Conservation (phyloP, 2,888 invertebrate genomes). For the Mallateleia sp. region DNA sequence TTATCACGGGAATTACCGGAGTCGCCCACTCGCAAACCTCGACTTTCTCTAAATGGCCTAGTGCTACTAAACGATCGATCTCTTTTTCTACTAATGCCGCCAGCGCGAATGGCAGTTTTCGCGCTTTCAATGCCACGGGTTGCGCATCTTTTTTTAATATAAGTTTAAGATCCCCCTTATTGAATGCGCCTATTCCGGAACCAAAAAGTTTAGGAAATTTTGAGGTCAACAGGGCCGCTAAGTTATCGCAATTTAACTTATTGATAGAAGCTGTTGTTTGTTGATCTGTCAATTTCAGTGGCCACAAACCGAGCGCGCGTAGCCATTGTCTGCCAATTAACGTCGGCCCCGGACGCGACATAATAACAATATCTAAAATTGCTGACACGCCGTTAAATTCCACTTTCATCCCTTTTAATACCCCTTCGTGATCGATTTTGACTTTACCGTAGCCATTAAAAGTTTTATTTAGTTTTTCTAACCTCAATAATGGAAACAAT, state of each 20-base stretch:
- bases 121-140: slow-evolving; percentile 45
- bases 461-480: slow-evolving; percentile 38
- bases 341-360: too few relatives aligned
- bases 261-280: too few relatives aligned
- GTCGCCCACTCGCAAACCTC: slow-evolving; percentile 83
- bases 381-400: not conserved
- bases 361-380: slow-evolving; percentile 50
- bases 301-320: too few relatives aligned
- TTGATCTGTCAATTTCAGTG: too few relatives aligned
- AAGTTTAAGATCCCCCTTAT: slow-evolving; percentile 20
- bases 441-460: slow-evolving; percentile 75
- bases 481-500: slow-evolving; percentile 55
- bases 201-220: slow-evolving; percentile 21
- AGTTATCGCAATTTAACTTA: not conserved
- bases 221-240: not conserved
- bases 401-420: slow-evolving; percentile 17
- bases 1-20: slow-evolving; percentile 86
- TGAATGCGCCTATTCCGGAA: slow-evolving; percentile 27
- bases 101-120: slow-evolving; percentile 27
- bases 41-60: slow-evolving; percentile 74
- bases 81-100: slow-evolving; percentile 67
- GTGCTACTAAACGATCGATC: slow-evolving; percentile 72
- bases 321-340: too few relatives aligned
- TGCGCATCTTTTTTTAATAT: slow-evolving; percentile 18
- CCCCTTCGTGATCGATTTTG: slow-evolving; percentile 60